These are phyloP conservation scores for Circaetus gallicus DNA, from an alignment of 2,113 vertebrate genomes.

Conservation along the genomic window DNA sequence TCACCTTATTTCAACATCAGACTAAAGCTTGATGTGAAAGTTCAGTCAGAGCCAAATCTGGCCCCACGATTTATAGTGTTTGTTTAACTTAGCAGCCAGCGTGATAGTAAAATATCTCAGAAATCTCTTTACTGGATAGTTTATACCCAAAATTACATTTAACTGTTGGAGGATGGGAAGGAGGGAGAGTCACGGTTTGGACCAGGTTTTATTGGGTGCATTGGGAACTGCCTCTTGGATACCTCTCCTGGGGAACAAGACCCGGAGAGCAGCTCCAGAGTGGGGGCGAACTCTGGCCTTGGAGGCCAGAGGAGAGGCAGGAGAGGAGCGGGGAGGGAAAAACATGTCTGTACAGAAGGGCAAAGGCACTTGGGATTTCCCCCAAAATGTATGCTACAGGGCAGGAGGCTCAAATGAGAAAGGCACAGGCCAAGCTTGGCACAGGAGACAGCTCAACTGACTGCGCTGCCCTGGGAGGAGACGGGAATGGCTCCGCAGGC, in stretches of 20 bases:
- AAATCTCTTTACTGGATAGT: neutral
- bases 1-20: constrained; percentile 51
- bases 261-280: neutral
- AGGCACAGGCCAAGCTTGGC: neutral
- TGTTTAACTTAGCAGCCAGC: constrained; percentile 21
- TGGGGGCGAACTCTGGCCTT: neutral
- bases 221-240: neutral
- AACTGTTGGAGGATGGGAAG: neutral
- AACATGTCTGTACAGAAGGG: neutral
- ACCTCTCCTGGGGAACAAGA: neutral
- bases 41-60: constrained; percentile 18
- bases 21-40: constrained; percentile 23
- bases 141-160: neutral
- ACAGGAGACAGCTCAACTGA: neutral
- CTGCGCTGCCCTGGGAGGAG: neutral
- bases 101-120: constrained; percentile 15
- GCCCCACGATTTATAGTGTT: constrained; percentile 13
- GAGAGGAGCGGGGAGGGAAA: neutral
- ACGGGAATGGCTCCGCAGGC: neutral
- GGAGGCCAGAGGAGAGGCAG: neutral
- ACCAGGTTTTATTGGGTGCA: neutral
- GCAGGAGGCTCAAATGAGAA: neutral
- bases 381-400: neutral
- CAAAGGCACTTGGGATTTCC: constrained; percentile 4
- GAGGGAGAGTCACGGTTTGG: neutral